Percentiles rank a stretch among this genome's conserved stretches.
Evolutionary conservation across 2,113 vertebrate genomes (phyloP).

Genomic region (Mustelus asterias): DNA sequence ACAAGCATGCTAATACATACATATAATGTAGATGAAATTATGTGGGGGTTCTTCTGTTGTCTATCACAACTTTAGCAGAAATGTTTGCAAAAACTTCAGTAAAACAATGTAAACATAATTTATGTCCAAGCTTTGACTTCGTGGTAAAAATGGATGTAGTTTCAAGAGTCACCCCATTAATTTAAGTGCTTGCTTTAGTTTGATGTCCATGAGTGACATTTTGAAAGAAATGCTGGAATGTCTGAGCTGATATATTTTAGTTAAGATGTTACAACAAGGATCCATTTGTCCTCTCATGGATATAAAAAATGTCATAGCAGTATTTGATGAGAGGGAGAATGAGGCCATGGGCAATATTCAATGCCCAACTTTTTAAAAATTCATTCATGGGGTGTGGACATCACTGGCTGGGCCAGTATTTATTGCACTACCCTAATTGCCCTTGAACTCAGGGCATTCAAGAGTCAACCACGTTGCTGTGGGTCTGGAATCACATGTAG

Average conservation of each 20-base stretch:
- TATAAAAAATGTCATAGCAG: not conserved
- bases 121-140: not conserved
- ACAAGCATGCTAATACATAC: not conserved
- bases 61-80: not conserved
- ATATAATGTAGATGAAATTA: not conserved
- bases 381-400: too few species aligned
- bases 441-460: too few species aligned
- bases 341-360: not conserved
- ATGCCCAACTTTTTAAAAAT: not conserved
- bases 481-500: too few species aligned
- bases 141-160: not conserved
- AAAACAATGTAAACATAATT: not conserved
- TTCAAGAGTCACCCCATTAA: not conserved
- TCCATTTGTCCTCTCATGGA: not conserved
- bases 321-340: not conserved
- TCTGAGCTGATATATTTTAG: not conserved
- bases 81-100: not conserved
- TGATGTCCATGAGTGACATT: not conserved
- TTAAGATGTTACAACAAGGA: not conserved
- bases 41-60: not conserved
- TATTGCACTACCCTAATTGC: too few species aligned
- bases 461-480: too few species aligned
- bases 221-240: not conserved
- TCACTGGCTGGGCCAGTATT: too few species aligned
- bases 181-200: not conserved